These are phyloP conservation scores for Metallyticus violacea DNA, from an alignment of 2,888 invertebrate species.

Conservation along the genomic window DNA sequence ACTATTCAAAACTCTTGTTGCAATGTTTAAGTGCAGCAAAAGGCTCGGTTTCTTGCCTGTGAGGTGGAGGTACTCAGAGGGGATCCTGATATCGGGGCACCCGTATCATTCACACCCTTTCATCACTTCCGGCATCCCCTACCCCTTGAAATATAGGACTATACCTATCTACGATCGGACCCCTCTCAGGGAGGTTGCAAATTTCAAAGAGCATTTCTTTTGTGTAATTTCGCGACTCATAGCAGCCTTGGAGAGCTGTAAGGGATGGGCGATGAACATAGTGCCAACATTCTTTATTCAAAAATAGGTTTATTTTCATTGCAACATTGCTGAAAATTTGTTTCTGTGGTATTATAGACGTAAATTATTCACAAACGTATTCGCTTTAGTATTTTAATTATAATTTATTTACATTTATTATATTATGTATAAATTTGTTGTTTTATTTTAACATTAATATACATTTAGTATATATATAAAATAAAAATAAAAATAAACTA, in stretches of 20 bases:
- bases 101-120: not conserved
- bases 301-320: too few relatives aligned
- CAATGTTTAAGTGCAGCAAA: not conserved
- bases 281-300: too few relatives aligned
- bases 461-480: too few relatives aligned
- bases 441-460: too few relatives aligned
- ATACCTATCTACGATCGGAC: not conserved
- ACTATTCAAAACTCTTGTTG: too few relatives aligned
- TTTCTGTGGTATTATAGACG: too few relatives aligned
- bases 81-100: not conserved
- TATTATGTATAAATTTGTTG: too few relatives aligned
- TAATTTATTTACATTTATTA: too few relatives aligned
- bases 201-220: not conserved
- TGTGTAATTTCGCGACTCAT: not conserved
- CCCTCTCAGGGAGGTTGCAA: not conserved
- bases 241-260: not conserved
- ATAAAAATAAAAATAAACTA: too few relatives aligned
- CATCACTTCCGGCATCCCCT: not conserved
- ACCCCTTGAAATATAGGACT: not conserved
- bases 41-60: not conserved
- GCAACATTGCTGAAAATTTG: too few relatives aligned
- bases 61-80: not conserved
- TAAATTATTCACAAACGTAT: too few relatives aligned
- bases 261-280: not conserved
- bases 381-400: too few relatives aligned